phyloP scores from a whole-genome alignment of 2,797 vertebrate genomes.

The Arrhamphus sclerolepis region DNA sequence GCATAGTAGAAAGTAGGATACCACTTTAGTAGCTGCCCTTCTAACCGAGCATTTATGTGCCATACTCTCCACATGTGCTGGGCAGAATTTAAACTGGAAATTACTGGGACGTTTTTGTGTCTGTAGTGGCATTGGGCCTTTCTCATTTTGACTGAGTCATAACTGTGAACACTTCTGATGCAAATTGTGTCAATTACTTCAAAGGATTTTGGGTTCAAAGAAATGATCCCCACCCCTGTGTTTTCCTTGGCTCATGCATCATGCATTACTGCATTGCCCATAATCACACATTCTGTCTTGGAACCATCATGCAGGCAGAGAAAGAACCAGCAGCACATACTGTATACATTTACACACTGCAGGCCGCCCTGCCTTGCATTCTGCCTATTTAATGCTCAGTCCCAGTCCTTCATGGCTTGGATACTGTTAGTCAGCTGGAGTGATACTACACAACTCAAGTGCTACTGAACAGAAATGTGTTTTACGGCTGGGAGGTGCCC shows the following conservation, averaged over 20 bases:
- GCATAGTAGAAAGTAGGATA: too few relatives aligned
- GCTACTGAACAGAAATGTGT: constrained; percentile 63
- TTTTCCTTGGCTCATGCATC: constrained; percentile 28
- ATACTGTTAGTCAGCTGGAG: constrained; percentile 67
- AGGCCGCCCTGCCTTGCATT: constrained; percentile 35
- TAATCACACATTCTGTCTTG: constrained; percentile 38
- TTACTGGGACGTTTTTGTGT: constrained; percentile 1
- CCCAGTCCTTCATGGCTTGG: constrained; percentile 39
- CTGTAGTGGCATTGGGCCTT: constrained; percentile 4
- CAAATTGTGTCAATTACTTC: constrained; percentile 25
- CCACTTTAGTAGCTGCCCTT: too few relatives aligned
- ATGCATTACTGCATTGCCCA: constrained; percentile 22
- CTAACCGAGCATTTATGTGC: too few relatives aligned
- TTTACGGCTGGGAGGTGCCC: constrained; percentile 43
- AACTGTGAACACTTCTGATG: constrained; percentile 18
- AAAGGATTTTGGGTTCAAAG: constrained; percentile 39
- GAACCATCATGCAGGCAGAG: constrained; percentile 18
- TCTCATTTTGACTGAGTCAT: constrained; percentile 9
- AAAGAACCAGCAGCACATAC: constrained; percentile 9
- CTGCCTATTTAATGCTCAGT: constrained; percentile 52
- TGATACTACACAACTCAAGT: constrained; percentile 62
- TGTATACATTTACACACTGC: constrained; percentile 13
- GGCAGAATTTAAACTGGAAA: constrained; percentile 7
- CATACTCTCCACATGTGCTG: too few relatives aligned
- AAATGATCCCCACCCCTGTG: constrained; percentile 13